Evolutionary conservation across 2,888 invertebrate genomes (phyloP), one percentile per base, ranked within the genome.

Genomic region (Tinea pellionella): DNA sequence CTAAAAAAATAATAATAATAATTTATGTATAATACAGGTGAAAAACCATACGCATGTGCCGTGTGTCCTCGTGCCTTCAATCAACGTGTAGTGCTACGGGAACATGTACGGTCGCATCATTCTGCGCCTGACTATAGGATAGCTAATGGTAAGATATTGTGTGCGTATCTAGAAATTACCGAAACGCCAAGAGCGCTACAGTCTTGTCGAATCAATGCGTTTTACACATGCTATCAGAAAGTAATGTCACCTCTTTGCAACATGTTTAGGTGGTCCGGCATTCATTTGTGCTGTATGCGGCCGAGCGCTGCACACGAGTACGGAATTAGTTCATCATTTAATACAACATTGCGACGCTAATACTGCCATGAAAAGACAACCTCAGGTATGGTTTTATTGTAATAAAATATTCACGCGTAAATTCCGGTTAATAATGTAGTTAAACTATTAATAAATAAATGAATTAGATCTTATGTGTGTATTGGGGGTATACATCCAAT

Each of bases 31-130:
- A 29, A 8, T 16, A n/a, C 9, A 19, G 90, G 93, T 19, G 94
- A 94, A 71, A 95, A 95, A 71, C 95, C 95, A 0, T 95, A 95
- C 71, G 95, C 93, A 8, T 95, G 95, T 72, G 94, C 95, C 0
- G 94, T 95, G 53, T 95, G 95, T 67, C 94, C 94, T 15, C 90
- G 95, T 62, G 95, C 95, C 29, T 95, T 95, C 77, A 95, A 95
- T 84, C 95, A 95, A 75, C 90, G 94, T 66, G 95, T 95, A 0
- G 95, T 95, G 29, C 80, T 95, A 32, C 89, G 95, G 1, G 95
- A 95, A 69, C 95, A 95, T 70, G 94, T 95, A 56, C 89, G 95
- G 60, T 94, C 94, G 11, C 95, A 95, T 78, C 95, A 95, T 80
- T 95, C 95, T 0, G 94, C 93, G 8, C 91, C 94, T 11, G 94